Base-by-base conservation (phyloP, 2,797 vertebrate species). In the Coilia nasus region DNA sequence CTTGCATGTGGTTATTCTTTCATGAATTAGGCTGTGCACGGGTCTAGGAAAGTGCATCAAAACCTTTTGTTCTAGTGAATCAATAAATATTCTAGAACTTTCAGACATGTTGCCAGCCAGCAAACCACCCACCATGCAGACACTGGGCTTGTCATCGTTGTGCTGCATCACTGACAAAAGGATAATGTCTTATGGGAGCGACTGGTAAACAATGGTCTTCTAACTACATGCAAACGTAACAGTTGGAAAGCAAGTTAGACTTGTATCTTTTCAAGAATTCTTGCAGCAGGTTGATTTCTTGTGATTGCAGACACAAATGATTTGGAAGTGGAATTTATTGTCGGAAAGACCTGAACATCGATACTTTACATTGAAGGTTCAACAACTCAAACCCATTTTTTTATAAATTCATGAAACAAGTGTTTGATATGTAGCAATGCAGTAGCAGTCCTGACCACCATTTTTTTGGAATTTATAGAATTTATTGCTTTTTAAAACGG, bases 1-100 rank as follows among this genome's bases (percentile, higher is more conserved):
- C 50, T 44, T 44, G 0, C 44, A 41, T 44, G 31, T 21, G 71
- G 31, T 41, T 21, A 78, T 25, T 78, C 19, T 44, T 44, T 78
- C 71, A 78, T 21, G 9, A 35, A 19, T 44, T 78, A 35, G 71
- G 71, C 41, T 21, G 71, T 78, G 71, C 35, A 78, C 71, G 44
- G 71, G 71, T 78, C 71, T 78, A 17, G 44, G 17, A 78, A 78
- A 78, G 17, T 78, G 35, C 71, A 41, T 35, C 71, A 19, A 44
- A 44, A 44, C 5, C 15, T 21, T 78, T 35, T 75, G 46, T 44
- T 17, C 3, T 21, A 78, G 35, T 21, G 31, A 78, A 78, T 7
- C 15, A 78, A 21, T 31, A 78, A 17, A 21, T 71, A 31, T 71
- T 64, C 28, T 41, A 35, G 17, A 75, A 28, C 4, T 75, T 75